Evolutionary conservation across 2,797 vertebrate genomes (phyloP).

Genomic region (Chrosomus eos): DNA sequence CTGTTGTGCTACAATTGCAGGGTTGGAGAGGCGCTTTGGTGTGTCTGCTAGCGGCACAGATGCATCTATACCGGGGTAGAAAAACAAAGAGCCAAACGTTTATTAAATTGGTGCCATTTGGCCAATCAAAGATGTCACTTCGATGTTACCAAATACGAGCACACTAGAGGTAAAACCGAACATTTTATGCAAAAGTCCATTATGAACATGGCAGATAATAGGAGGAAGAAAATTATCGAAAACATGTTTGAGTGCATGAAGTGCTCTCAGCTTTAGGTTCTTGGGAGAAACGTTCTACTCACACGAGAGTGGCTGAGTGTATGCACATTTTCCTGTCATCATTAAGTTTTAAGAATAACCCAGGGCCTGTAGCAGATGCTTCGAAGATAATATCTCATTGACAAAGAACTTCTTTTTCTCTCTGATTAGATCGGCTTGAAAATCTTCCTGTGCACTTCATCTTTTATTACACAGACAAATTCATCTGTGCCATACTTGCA

Average conservation of each 20-base stretch:
- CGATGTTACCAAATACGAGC: not conserved
- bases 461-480: conserved; percentile 55
- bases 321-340: conserved; percentile 66
- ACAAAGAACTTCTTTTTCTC: conserved; percentile 49
- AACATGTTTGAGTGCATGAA: conserved; percentile 8
- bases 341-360: conserved; percentile 78
- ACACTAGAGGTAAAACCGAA: conserved; percentile 23
- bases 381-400: conserved; percentile 33
- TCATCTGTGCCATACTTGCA: conserved; percentile 38
- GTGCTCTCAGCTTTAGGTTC: conserved; percentile 33
- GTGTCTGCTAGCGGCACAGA: conserved; percentile 21
- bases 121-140: conserved; percentile 19
- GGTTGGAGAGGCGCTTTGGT: conserved; percentile 20
- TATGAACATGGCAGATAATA: conserved; percentile 4
- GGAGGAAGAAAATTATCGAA: conserved; percentile 24
- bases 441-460: conserved; percentile 50
- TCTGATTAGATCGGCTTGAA: conserved; percentile 43
- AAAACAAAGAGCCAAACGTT: conserved; percentile 32
- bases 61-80: not conserved
- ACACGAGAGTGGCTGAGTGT: conserved; percentile 2
- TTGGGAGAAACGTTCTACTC: conserved; percentile 14
- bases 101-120: conserved; percentile 23
- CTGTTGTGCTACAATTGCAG: conserved; percentile 21
- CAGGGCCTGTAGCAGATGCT: conserved; percentile 73
- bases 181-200: conserved; percentile 24